Conservation (phyloP, 2,797 vertebrate genomes). For the Cercopithecus neglectus region DNA sequence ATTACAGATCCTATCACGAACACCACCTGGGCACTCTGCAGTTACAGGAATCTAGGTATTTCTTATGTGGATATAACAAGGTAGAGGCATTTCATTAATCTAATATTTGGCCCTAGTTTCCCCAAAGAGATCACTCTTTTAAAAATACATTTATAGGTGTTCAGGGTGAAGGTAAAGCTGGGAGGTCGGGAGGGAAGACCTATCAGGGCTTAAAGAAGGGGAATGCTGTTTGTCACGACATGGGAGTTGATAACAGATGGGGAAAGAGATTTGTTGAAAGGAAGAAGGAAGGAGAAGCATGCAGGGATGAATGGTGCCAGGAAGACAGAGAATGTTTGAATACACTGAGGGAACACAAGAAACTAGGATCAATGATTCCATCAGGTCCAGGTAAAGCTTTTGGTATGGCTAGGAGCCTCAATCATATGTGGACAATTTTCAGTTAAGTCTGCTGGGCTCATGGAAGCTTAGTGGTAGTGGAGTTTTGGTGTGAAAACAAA, state of each 20-base stretch:
- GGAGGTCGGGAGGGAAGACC: background rate
- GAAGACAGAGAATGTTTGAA: background rate
- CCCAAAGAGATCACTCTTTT: background rate
- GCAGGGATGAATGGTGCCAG: background rate
- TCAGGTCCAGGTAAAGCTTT: background rate
- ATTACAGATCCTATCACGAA: background rate
- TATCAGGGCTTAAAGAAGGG: background rate
- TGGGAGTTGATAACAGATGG: background rate
- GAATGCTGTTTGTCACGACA: background rate
- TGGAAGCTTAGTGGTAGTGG: background rate
- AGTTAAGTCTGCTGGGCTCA: background rate
- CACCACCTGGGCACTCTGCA: background rate
- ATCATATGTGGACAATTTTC: background rate
- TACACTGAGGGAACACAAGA: background rate
- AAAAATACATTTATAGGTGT: background rate
- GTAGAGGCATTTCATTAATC: background rate
- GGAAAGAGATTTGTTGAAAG: background rate
- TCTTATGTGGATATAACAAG: background rate
- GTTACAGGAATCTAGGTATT: background rate
- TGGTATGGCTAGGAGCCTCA: background rate
- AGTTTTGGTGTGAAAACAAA: background rate
- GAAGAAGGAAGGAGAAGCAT: background rate
- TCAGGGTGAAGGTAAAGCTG: background rate
- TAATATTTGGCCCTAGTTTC: background rate
- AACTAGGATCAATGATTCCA: background rate